These are phyloP conservation scores for Rambutsinella grinnellia DNA, from an alignment of 2,888 invertebrate genomes.

Conservation along the genomic window DNA sequence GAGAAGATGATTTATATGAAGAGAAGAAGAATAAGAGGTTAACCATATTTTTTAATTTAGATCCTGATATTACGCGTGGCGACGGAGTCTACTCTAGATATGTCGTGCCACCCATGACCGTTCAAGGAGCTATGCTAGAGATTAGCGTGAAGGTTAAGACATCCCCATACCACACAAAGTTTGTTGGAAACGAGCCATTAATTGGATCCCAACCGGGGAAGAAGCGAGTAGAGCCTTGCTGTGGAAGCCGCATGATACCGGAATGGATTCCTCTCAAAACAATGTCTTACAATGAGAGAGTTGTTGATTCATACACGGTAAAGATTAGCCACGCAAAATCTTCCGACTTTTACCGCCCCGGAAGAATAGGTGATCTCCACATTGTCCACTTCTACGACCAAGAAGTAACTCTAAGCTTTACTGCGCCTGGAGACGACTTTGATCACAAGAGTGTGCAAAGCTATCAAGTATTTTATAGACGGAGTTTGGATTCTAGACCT, in stretches of 20 bases:
- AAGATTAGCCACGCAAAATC: constrained; percentile 57
- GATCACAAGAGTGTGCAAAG: constrained; percentile 67
- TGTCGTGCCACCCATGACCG: constrained; percentile 70
- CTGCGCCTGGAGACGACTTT: constrained; percentile 72
- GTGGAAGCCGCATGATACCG: constrained; percentile 69
- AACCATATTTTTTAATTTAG: constrained; percentile 68
- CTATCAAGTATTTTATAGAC: constrained; percentile 57
- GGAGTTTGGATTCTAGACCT: constrained; percentile 48
- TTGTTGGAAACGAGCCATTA: constrained; percentile 49
- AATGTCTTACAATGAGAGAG: constrained; percentile 63
- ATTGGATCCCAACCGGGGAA: constrained; percentile 17
- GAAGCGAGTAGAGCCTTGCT: constrained; percentile 69
- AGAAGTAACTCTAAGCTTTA: constrained; percentile 74
- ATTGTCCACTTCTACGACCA: constrained; percentile 71
- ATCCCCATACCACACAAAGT: constrained; percentile 60
- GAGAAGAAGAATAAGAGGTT: background rate
- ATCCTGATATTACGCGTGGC: constrained; percentile 76
- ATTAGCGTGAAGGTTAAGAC: constrained; percentile 62
- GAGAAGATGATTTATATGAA: constrained; percentile 28
- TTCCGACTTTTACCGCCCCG: constrained; percentile 68
- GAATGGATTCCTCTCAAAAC: constrained; percentile 52
- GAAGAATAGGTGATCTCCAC: constrained; percentile 74
- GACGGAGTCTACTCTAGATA: constrained; percentile 79
- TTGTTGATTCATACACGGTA: constrained; percentile 60
- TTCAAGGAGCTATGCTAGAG: constrained; percentile 56